Evolutionary conservation across 2,797 vertebrate species (phyloP).

Genomic region (Lepus oiostolus): DNA sequence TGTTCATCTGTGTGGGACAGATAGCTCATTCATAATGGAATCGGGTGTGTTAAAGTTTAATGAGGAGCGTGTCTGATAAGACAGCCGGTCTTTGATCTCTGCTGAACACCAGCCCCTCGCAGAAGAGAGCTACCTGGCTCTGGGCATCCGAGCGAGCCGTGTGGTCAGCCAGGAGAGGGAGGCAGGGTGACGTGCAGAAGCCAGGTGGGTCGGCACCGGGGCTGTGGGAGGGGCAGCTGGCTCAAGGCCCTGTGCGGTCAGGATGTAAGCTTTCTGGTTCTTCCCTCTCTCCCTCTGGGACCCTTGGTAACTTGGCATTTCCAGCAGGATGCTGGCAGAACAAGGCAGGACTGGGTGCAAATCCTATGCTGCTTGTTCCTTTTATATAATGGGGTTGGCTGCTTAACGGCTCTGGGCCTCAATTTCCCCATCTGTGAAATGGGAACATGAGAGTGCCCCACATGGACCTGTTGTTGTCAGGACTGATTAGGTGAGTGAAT

Average conservation of each 20-base stretch:
- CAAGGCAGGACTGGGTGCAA: not conserved
- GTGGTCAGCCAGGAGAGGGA: slow-evolving; percentile 39
- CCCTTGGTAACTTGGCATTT: not conserved
- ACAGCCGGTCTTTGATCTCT: slow-evolving; percentile 71
- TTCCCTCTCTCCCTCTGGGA: not conserved
- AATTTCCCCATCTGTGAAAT: not conserved
- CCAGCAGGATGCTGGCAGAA: not conserved
- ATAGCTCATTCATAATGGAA: slow-evolving; percentile 72
- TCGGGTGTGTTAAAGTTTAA: slow-evolving; percentile 77
- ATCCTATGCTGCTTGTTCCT: not conserved
- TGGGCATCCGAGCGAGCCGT: not conserved
- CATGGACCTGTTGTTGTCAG: not conserved
- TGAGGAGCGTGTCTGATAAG: slow-evolving; percentile 75
- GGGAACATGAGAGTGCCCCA: not conserved
- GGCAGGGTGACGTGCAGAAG: not conserved
- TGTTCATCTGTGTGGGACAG: not conserved
- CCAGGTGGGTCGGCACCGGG: not conserved
- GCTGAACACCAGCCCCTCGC: not conserved
- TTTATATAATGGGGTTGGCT: not conserved
- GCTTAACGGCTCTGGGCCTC: not conserved
- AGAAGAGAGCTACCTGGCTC: slow-evolving; percentile 37
- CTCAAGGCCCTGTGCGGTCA: not conserved
- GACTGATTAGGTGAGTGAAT: not conserved
- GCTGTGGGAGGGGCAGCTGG: not conserved
- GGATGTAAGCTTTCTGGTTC: not conserved